Conservation (phyloP, 2,888 invertebrate species). For the Morpho deidamia region DNA sequence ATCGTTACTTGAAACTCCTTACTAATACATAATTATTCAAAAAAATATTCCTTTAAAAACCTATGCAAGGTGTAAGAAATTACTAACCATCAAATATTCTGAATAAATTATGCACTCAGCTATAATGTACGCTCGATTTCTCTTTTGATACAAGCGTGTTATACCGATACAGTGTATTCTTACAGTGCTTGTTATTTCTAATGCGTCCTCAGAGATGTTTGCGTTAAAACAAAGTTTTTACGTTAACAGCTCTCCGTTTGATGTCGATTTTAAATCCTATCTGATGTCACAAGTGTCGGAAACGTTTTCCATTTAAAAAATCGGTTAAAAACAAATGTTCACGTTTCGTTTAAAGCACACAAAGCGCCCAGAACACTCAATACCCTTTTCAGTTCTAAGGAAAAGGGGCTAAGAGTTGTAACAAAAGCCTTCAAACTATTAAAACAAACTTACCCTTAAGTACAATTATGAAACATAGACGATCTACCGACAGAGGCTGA, state of each 20-base stretch:
- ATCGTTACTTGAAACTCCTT: too few relatives aligned
- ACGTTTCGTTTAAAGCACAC: constrained; percentile 18
- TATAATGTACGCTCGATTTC: not conserved
- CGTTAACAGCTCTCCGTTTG: constrained; percentile 4
- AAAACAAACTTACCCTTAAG: constrained; percentile 26
- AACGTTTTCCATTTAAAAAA: constrained; percentile 19
- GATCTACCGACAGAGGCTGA: constrained; percentile 22
- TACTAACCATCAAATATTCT: not conserved
- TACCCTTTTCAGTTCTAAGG: constrained; percentile 20
- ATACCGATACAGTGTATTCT: constrained; percentile 1
- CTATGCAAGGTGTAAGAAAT: too few relatives aligned
- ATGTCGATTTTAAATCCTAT: constrained; percentile 8
- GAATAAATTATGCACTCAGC: not conserved
- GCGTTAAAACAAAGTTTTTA: constrained; percentile 8
- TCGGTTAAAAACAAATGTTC: constrained; percentile 25
- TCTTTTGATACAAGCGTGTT: not conserved
- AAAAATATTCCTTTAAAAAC: too few relatives aligned
- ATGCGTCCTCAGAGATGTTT: constrained; percentile 3
- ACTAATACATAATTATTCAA: too few relatives aligned
- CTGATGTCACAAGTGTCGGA: constrained; percentile 14
- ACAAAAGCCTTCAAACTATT: constrained; percentile 26
- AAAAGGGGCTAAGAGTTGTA: constrained; percentile 22
- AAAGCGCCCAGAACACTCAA: constrained; percentile 22
- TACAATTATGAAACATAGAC: constrained; percentile 28
- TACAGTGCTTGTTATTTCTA: not conserved